Conservation (phyloP, 1,140 invertebrate species). For the Caenorhabditis brenneri region DNA sequence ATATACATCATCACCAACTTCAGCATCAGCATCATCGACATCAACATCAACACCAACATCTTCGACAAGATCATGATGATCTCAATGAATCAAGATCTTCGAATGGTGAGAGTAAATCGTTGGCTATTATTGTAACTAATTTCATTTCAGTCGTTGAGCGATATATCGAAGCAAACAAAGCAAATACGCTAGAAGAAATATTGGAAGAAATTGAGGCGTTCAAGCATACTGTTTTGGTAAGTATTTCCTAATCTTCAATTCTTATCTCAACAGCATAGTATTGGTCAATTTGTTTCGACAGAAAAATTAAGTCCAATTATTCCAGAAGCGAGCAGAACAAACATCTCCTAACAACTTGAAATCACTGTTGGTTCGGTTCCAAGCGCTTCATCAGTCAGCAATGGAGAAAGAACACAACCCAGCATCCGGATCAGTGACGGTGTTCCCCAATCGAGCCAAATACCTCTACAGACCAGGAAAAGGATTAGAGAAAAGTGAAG, state of each 20-base stretch:
- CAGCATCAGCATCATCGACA: conserved; percentile 4
- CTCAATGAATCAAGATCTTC: neutral
- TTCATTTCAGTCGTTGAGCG: neutral
- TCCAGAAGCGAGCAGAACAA: neutral
- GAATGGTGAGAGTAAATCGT: neutral
- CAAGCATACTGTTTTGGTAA: conserved; percentile 20
- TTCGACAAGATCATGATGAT: neutral
- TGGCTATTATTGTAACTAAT: neutral
- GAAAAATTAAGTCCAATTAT: neutral
- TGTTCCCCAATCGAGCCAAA: neutral
- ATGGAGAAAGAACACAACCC: neutral
- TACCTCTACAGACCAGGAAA: conserved; percentile 5
- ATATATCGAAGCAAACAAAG: neutral
- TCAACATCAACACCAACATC: neutral
- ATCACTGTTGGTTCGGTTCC: neutral
- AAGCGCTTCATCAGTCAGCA: neutral
- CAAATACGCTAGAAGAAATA: neutral
- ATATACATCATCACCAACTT: neutral
- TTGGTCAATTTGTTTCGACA: no score
- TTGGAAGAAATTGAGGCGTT: conserved; percentile 6
- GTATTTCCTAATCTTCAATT: no score
- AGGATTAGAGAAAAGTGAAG: conserved; percentile 8
- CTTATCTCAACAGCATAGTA: no score
- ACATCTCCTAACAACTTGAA: neutral
- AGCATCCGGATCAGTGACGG: neutral